Evolutionary conservation across 2,888 invertebrate species (phyloP), one percentile per base, ranked within the genome.

Genomic region (Meteorus cinctellus): DNA sequence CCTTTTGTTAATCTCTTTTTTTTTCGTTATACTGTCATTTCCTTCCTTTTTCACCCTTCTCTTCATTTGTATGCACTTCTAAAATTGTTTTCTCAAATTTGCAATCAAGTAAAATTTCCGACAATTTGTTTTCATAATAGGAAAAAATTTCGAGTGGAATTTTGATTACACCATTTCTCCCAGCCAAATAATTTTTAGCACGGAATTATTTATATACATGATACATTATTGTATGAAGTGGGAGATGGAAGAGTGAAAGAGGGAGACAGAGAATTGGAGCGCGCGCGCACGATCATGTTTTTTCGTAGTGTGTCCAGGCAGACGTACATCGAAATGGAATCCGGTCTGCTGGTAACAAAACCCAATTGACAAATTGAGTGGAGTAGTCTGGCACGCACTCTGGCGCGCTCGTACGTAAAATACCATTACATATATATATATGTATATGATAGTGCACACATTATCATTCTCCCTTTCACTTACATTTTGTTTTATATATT

Each of bases 311-410:
- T n/a, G 48, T 60, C 60, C 8, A 41, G 60, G 41, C 60, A 55
- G 36, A 41, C 27, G 84, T 84, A 87, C 86, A 86, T 85, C 84
- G 82, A 84, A 85, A 84, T 79, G 87, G 87, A 87, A 87, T 87
- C 85, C 86, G 85, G 86, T 86, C 84, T 81, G 81, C 82, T 82
- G 84, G 48, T 63, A 83, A 86, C 85, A 86, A 86, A 87, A 86
- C 86, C 84, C 79, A 83, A 83, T 87, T 87, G 87, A 87, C 87
- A 88, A 87, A 88, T 88, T 87, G 86, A 87, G 84, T 86, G 81
- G 70, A 72, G 77, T 72, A 80, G 78, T 78, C 79, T 79, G 81
- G 82, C 80, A 82, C 83, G 81, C 82, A 81, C 82, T 82, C 82
- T 82, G 81, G 81, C 81, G 75, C 79, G n/a, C n/a, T 48, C 4